phyloP scores from a whole-genome alignment of 2,888 invertebrate species.

The Saturnia japonica region DNA sequence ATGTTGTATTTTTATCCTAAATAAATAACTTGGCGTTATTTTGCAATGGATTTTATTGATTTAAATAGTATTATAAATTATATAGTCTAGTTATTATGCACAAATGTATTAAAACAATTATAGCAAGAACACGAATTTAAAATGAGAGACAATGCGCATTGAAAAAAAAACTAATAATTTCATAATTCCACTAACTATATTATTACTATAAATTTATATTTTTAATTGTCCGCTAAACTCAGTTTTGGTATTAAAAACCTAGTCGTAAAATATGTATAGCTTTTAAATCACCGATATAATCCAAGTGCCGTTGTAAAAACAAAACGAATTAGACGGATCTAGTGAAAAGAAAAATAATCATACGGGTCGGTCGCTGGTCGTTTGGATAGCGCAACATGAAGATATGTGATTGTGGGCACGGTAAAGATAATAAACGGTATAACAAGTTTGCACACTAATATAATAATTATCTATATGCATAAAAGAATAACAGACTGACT shows the following conservation, averaged over 20 bases:
- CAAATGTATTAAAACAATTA: neutral
- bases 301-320: slow-evolving; percentile 22
- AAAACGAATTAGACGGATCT: slow-evolving; percentile 34
- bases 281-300: neutral
- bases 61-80: neutral
- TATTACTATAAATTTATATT: neutral
- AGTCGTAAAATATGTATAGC: neutral
- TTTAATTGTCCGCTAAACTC: neutral
- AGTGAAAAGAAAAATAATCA: slow-evolving; percentile 45
- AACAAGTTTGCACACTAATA: neutral
- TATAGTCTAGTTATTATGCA: too few relatives aligned
- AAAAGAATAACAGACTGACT: too few relatives aligned
- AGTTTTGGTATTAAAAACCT: neutral
- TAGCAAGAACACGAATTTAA: neutral
- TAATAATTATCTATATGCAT: too few relatives aligned
- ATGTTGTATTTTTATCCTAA: neutral
- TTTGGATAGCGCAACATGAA: neutral
- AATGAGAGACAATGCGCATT: too few relatives aligned
- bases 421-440: slow-evolving; percentile 18
- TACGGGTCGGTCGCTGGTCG: slow-evolving; percentile 17
- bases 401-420: slow-evolving; percentile 12
- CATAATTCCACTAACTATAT: neutral
- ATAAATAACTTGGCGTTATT: neutral
- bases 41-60: neutral
- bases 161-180: neutral